Base-by-base conservation (phyloP, 2,113 vertebrate genomes). In the Melanocharis versteri region DNA sequence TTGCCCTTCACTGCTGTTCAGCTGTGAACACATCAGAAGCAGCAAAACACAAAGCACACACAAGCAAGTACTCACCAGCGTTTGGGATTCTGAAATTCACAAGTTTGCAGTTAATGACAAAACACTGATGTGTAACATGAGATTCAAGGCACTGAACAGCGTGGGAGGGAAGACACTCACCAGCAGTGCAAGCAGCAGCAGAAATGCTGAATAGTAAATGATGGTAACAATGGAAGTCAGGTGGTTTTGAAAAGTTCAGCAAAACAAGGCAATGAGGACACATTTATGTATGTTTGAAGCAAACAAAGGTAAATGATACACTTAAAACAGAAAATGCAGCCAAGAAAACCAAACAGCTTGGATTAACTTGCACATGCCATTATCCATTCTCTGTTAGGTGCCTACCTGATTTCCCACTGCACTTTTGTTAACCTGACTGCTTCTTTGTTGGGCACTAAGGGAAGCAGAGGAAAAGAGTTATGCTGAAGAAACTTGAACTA, bases 341-440 rank as follows among this genome's bases (percentile, higher is more conserved):
- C 90, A 97, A 90, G 80, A 92, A 97, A 97, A 97, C 21, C 96
- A 51, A 90, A 81, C 44, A 97, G 93, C 89, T 96, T 78, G 82
- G 44, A 79, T 94, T 94, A 90, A 81, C 65, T 79, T 57, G 93
- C 50, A 87, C 89, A 92, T 89, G 97, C 97, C 83, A 77, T 92
- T 53, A 81, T 88, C 89, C 92, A 94, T 95, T 96, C 80, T 97
- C 83, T 96, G 68, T 82, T 69, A 91, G 77, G 90, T 96, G 97
- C 97, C 97, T 98, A 99, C 99, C 99, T 99, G 98, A 97, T 98
- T 99, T 98, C 98, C 98, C 93, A 98, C 91, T 94, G 97, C 95
- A 95, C 83, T 97, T 97, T 99, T 99, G 93, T 98, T 98, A 95
- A 97, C 98, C 87, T 98, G 98, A 96, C 97, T 98, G 97, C 97